Evolutionary conservation across 2,888 invertebrate species (phyloP), one percentile per base, ranked within the genome.

Genomic region (Macaria liturata): DNA sequence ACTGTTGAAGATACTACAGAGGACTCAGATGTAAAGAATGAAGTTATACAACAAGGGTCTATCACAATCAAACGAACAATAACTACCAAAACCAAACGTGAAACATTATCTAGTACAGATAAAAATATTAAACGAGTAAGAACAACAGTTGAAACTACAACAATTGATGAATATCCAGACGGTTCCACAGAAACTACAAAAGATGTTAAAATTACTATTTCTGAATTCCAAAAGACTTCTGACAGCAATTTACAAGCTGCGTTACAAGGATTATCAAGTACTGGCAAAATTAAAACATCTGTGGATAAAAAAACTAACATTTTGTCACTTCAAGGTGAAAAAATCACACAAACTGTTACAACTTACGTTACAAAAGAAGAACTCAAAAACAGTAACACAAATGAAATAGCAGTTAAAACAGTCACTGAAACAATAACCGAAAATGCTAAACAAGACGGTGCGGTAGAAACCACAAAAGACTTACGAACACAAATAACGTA

Each of bases 101-200:
- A 92, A 71, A 90, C 88, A 20, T 77, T 92, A 63, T 82, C 91
- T 50, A 93, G 93, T 59, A 80, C 82, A 50, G 92, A 94, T 64
- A 79, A 80, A 61, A 86, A 81, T 75, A 92, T 93, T 46, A 93
- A 93, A 80, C 92, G 94, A 31, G 86, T 94, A 54, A 91, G 93
- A 68, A 93, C 93, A 46, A 93, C 94, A 8, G 84, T 93, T 48
- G 93, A 93, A 71, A 92, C 92, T 0, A 83, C 81, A 5, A 90
- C 88, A 30, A 80, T 89, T 3, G 92, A 92, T 67, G 87, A 85
- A 70, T 91, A 84, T 68, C 90, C 92, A 2, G 92, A 93, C 71
- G 93, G 93, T 37, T 92, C 93, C 3, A 90, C 92, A 49, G 93
- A 93, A 77, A 92, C 92, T 4, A 92, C 91, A 0, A 92, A 90